phyloP scores from a whole-genome alignment of 2,113 vertebrate species.

The Oncorhynchus mykiss region DNA sequence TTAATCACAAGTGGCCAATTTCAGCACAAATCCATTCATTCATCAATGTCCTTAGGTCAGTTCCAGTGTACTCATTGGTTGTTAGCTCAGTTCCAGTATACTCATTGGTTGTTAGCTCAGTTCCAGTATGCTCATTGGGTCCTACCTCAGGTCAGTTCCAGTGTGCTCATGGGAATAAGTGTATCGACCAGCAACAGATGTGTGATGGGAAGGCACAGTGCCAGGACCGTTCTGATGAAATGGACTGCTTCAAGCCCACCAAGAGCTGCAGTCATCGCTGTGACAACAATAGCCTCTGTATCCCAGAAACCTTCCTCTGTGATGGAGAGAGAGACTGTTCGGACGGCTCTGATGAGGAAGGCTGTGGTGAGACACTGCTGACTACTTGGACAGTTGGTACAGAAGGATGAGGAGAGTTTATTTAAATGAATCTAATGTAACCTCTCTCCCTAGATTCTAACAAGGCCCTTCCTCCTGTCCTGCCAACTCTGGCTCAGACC shows the following conservation, averaged over 20 bases:
- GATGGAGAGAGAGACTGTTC: constrained; percentile 84
- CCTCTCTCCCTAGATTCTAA: neutral
- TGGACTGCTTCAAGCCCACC: constrained; percentile 60
- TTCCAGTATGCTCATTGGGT: neutral
- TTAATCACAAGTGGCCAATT: neutral
- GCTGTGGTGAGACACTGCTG: constrained; percentile 69
- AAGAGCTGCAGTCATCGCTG: constrained; percentile 79
- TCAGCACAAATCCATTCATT: neutral
- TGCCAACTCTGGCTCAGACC: neutral
- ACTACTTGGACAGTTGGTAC: neutral
- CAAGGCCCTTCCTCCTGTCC: neutral
- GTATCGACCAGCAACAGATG: constrained; percentile 63
- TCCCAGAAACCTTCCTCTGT: constrained; percentile 82
- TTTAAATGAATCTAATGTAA: neutral
- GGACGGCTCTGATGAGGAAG: constrained; percentile 78
- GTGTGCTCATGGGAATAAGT: constrained; percentile 73
- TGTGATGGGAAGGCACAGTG: constrained; percentile 84
- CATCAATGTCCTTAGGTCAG: neutral
- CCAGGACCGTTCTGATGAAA: constrained; percentile 80
- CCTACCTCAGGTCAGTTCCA: constrained; percentile 72
- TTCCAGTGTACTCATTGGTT: too few relatives aligned
- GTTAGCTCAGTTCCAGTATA: too few relatives aligned
- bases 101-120: neutral
- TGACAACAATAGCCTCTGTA: constrained; percentile 70
- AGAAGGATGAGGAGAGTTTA: too few relatives aligned